Evolutionary conservation across 2,113 vertebrate species (phyloP), one percentile per base, ranked within the genome.

Genomic region (Pomatostomus ruficeps): DNA sequence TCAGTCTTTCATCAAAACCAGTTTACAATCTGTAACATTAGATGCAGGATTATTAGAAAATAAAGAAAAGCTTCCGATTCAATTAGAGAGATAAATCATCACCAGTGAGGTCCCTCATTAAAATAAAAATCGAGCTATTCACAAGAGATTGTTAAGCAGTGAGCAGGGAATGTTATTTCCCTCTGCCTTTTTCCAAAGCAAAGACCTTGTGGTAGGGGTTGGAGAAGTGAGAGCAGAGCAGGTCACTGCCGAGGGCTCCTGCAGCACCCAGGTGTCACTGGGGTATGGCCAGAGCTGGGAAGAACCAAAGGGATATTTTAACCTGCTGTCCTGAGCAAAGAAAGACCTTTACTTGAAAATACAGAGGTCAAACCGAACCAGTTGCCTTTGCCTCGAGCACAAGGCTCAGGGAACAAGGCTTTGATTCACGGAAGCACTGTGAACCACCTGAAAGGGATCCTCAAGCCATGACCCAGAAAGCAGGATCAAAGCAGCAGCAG

Each of bases 101-200:
- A 62, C 46, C 36, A 7, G 40, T 28, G 29, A 4, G 0, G 81
- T 62, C 49, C 75, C 83, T 94, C 91, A 88, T 86, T 78, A 91
- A 94, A 96, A 93, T 33, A 91, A 91, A 94, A 92, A 93, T 22
- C 10, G 23, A 93, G 75, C 75, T 59, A 58, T 82, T 85, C 93
- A 70, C 29, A 77, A 28, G 59, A 58, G 58, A 75, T 12, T 55
- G 67, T 76, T 48, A 73, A 66, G 81, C 54, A 51, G 84, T 0
- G 0, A 85, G 72, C 23, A 57, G 66, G 62, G 51, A 85, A 76
- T 3, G 29, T 58, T 89, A 58, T 49, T 88, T 31, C 77, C 28
- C 62, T 79, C 42, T 52, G 62, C 76, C 43, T 24, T 79, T 57
- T 94, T 40, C 62, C 43, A 11, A n/a, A 80, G 43, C 0, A 2